Conservation (phyloP, 2,888 invertebrate genomes). For the Nymphalis c-album region DNA sequence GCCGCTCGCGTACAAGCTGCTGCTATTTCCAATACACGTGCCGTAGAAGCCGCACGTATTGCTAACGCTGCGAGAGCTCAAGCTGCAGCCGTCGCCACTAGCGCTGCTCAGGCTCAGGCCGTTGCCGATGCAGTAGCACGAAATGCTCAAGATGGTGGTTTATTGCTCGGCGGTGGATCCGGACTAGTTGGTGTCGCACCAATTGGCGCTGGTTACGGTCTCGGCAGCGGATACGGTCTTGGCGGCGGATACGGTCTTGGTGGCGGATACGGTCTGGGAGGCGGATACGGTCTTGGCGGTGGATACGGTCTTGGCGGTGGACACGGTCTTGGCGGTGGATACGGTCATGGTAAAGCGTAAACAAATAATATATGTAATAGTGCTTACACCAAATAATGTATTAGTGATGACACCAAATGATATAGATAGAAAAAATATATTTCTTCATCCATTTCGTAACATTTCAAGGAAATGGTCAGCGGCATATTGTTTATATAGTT, state of each 20-base stretch:
- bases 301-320: conserved; percentile 34
- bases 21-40: conserved; percentile 70
- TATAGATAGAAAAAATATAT: conserved; percentile 51
- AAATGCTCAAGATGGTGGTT: conserved; percentile 63
- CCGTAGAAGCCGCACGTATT: conserved; percentile 71
- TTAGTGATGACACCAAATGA: conserved; percentile 31
- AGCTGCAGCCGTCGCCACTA: conserved; percentile 60
- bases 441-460: conserved; percentile 70
- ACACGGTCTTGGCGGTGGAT: conserved; percentile 32
- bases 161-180: conserved; percentile 56
- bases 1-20: conserved; percentile 72
- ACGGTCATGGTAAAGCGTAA: conserved; percentile 40
- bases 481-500: conserved; percentile 60
- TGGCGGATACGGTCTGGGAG: conserved; percentile 43
- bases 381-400: conserved; percentile 15
- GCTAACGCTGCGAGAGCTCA: conserved; percentile 65
- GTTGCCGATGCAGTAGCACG: conserved; percentile 65
- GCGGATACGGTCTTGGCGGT: conserved; percentile 41
- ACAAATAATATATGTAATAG: conserved; percentile 31
- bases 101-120: conserved; percentile 67
- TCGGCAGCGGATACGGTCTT: conserved; percentile 41
- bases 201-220: conserved; percentile 36
- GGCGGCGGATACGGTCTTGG: conserved; percentile 39
- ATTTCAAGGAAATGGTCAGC: conserved; percentile 67
- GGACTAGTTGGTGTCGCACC: conserved; percentile 39